A percentile compares a stretch with the other conserved stretches of the same genome.
Conservation (phyloP, 2,113 vertebrate genomes). For the Cyanoramphus novaezelandiae region DNA sequence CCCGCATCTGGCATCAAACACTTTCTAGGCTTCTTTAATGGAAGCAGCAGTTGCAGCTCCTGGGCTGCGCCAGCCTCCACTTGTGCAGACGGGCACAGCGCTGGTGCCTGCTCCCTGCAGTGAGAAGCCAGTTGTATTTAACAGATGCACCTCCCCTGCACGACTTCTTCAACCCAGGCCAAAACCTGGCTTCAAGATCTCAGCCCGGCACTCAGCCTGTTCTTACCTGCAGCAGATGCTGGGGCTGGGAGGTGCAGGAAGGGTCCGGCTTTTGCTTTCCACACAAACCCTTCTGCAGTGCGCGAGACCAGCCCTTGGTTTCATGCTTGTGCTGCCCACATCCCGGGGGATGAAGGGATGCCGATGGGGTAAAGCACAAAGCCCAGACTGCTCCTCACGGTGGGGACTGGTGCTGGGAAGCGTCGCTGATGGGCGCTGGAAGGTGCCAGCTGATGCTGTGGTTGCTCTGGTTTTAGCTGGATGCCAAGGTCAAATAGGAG, state of each 20-base stretch:
- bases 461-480: slow-evolving; percentile 52
- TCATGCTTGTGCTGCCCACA: not conserved
- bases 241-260: not conserved
- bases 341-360: not conserved
- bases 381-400: not conserved
- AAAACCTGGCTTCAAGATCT: not conserved
- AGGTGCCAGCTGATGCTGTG: not conserved
- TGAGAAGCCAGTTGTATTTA: not conserved
- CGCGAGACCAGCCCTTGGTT: not conserved
- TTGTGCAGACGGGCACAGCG: not conserved
- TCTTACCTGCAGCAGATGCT: not conserved
- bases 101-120: fast-evolving
- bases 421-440: not conserved
- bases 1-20: not conserved
- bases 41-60: not conserved
- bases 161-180: not conserved
- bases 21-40: not conserved
- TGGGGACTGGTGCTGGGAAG: not conserved
- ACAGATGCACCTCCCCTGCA: fast-evolving
- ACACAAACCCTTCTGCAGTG: not conserved
- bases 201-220: not conserved
- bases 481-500: slow-evolving; percentile 16
- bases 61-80: not conserved
- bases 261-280: not conserved
- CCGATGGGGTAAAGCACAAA: not conserved